Base-by-base conservation (phyloP, 2,113 vertebrate species). In the Amblyopsis rosae region DNA sequence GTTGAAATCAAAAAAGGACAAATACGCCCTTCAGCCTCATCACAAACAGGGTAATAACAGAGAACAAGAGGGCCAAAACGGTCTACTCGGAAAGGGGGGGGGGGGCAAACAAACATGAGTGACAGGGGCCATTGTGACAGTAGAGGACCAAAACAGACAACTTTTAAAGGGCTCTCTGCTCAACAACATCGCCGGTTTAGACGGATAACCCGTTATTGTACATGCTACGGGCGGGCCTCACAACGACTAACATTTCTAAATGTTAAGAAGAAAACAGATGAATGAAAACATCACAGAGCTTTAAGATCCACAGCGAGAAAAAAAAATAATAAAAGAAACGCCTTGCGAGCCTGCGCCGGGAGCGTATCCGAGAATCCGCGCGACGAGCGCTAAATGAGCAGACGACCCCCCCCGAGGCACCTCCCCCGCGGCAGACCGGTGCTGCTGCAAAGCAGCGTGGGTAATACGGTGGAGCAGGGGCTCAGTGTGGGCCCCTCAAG, bases 11-110 rank as follows among this genome's bases (percentile, higher is more conserved):
- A 60, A 89, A 80, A 60, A 89, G 86, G 83, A 89, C 86, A 87
- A 89, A 91, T 82, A 84, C 76, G 80, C 82, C 90, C 86, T 77
- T 58, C 9, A 9, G 80, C 86, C 83, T 87, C 80, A 90, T 89
- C 88, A 81, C 81, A 90, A 89, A 90, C 88, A 84, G 79, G 71
- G 83, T 87, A 81, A 87, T 90, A 89, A 87, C 69, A 86, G 79
- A 87, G 82, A 77, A 85, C 83, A 82, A 69, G 71, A 82, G 69
- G 70, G 57, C 67, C 75, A 79, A 81, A 82, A 84, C 80, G 83
- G 78, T 83, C 82, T 85, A 67, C 79, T 81, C 85, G 83, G 71
- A 68, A 55, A 49, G 3, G 45, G 32, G 32, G 15, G 50, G 50
- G 47, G n/a, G 15, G 49, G 26, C 48, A 60, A 81, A 69, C 58